Conservation (phyloP, 2,888 invertebrate genomes). For the Endotricha flammealis region DNA sequence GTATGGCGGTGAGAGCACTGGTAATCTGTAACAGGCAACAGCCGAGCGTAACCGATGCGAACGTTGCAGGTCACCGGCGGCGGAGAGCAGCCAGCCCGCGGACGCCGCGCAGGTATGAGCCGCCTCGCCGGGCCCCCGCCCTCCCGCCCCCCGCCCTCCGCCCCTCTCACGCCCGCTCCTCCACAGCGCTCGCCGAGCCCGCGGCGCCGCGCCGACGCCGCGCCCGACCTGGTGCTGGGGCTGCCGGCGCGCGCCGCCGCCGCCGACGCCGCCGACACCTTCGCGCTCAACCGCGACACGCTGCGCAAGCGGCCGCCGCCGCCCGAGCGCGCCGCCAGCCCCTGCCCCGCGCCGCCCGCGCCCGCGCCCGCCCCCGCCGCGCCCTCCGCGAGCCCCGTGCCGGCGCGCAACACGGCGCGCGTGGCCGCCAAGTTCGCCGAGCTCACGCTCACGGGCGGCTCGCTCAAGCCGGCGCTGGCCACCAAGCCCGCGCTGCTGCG, state of each 20-base stretch:
- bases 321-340: slow-evolving; percentile 36
- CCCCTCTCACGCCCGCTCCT: slow-evolving; percentile 12
- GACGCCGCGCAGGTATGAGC: slow-evolving; percentile 25
- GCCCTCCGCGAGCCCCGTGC: slow-evolving; percentile 70
- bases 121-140: slow-evolving; percentile 31
- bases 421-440: slow-evolving; percentile 82
- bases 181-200: slow-evolving; percentile 18
- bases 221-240: slow-evolving; percentile 88
- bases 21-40: too few species aligned
- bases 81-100: slow-evolving; percentile 13
- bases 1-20: background rate
- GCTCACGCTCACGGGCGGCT: slow-evolving; percentile 80
- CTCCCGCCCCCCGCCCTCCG: slow-evolving; percentile 18
- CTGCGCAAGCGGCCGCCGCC: slow-evolving; percentile 28
- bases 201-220: slow-evolving; percentile 21
- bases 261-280: slow-evolving; percentile 49
- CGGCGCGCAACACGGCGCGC: slow-evolving; percentile 79
- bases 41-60: too few species aligned
- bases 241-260: slow-evolving; percentile 79
- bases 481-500: slow-evolving; percentile 88
- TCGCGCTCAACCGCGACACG: slow-evolving; percentile 60
- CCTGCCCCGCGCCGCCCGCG: slow-evolving; percentile 39
- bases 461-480: slow-evolving; percentile 85
- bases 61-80: slow-evolving; percentile 15
- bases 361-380: slow-evolving; percentile 56